Percentiles rank a stretch among this genome's conserved stretches.
phyloP scores from a whole-genome alignment of 64 coral and sea anemone species.

The Pocillopora verrucosa region DNA sequence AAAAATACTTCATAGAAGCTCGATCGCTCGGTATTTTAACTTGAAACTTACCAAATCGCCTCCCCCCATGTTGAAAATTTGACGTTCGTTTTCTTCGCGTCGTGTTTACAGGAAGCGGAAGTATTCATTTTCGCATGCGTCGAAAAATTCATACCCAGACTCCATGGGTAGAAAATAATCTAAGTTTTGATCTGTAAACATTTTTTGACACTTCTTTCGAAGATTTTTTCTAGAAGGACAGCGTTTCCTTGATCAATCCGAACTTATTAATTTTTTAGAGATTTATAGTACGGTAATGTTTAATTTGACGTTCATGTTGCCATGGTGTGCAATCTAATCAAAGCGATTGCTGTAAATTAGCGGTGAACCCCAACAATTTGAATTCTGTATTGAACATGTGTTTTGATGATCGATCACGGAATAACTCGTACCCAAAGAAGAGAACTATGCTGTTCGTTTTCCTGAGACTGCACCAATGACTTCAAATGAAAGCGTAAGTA shows the following conservation, averaged over 20 bases:
- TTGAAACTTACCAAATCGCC: constrained; percentile 88
- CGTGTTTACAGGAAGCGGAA: not conserved
- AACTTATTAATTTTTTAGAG: not conserved
- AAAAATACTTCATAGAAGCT: not conserved
- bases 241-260: not conserved
- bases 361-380: not conserved
- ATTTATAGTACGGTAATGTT: not conserved
- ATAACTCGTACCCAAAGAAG: not conserved
- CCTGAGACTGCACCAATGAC: constrained; percentile 1
- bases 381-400: no score
- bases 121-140: not conserved
- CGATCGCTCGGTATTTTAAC: not conserved
- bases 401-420: not conserved
- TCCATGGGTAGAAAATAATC: not conserved
- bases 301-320: constrained; percentile 28
- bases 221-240: not conserved
- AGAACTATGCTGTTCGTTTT: not conserved
- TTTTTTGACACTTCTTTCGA: no score
- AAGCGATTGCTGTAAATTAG: not conserved
- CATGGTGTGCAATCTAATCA: constrained; percentile 7
- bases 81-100: not conserved
- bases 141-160: not conserved
- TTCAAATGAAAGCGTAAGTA: constrained; percentile 20
- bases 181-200: no score
- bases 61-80: constrained; percentile 71